These are phyloP conservation scores for Phalacrocorax brasilianus DNA, from an alignment of 2,113 vertebrate genomes.

Conservation along the genomic window DNA sequence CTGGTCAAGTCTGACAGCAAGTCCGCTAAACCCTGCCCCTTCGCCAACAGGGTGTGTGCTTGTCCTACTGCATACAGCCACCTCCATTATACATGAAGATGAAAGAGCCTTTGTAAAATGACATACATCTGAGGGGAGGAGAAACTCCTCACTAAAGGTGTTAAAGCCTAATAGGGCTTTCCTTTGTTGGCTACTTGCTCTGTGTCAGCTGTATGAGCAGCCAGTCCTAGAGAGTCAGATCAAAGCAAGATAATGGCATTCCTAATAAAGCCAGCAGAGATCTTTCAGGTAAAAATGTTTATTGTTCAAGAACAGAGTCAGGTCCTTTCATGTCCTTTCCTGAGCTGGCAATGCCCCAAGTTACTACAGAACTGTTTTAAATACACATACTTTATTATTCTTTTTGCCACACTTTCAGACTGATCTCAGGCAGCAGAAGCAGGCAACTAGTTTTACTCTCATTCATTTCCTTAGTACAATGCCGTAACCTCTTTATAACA, in stretches of 20 bases:
- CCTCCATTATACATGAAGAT: neutral
- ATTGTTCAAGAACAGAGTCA: neutral
- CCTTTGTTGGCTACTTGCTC: neutral
- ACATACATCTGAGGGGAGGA: neutral
- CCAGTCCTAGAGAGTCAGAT: neutral
- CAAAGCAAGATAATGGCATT: constrained; percentile 8
- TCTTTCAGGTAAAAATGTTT: constrained; percentile 4
- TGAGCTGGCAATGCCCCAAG: neutral
- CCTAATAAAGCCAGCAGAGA: neutral
- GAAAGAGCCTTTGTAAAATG: neutral
- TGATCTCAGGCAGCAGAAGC: neutral
- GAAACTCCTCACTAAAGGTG: neutral
- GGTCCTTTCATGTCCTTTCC: neutral
- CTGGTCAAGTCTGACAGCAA: neutral
- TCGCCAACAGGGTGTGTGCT: neutral
- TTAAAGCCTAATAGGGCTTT: neutral
- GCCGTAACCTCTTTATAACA: neutral
- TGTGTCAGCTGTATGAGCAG: neutral
- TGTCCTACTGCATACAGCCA: neutral
- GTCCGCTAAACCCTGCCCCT: neutral
- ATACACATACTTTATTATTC: neutral
- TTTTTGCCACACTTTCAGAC: neutral
- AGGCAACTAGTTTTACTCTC: neutral
- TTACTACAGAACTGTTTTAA: neutral
- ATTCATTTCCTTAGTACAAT: neutral